Evolutionary conservation across 2,888 invertebrate species (phyloP).

Genomic region (Galeopsomyia nigrocyanea): DNA sequence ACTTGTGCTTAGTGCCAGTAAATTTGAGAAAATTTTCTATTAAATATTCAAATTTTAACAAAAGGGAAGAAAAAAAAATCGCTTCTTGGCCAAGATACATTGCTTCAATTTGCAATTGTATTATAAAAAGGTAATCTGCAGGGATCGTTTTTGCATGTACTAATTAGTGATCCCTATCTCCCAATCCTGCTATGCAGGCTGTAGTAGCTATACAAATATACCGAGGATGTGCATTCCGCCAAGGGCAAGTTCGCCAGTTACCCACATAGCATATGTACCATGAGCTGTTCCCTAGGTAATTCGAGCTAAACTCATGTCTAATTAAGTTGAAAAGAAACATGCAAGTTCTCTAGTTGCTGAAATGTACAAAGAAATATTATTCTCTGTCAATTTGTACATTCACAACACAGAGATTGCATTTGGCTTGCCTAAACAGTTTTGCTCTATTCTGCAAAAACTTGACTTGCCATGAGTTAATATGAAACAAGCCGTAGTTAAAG

Average conservation of each 20-base stretch:
- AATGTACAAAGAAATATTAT: conserved; percentile 10
- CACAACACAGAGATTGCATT: conserved; percentile 23
- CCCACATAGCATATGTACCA: conserved; percentile 65
- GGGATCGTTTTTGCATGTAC: conserved; percentile 62
- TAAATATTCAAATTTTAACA: not conserved
- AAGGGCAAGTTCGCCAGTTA: conserved; percentile 68
- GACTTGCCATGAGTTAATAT: conserved; percentile 59
- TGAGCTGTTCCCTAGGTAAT: conserved; percentile 59
- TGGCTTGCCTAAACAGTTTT: conserved; percentile 24
- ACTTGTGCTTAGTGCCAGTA: not conserved
- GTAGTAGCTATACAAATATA: conserved; percentile 69
- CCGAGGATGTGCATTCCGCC: conserved; percentile 68
- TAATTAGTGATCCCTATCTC: conserved; percentile 66
- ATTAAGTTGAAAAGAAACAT: conserved; percentile 50
- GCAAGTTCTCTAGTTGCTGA: conserved; percentile 26
- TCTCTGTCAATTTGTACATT: conserved; percentile 12
- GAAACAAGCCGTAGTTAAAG: conserved; percentile 55
- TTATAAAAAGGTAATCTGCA: conserved; percentile 38
- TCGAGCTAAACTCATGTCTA: conserved; percentile 58
- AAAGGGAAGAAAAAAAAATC: not conserved
- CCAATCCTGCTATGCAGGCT: conserved; percentile 67
- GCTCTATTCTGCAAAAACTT: conserved; percentile 44
- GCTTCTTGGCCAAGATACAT: conserved; percentile 24
- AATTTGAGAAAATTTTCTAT: no score
- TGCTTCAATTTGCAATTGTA: conserved; percentile 44